Percentiles rank a stretch among this genome's conserved stretches.
Evolutionary conservation across 2,797 vertebrate species (phyloP).

Genomic region (Pelochelys cantorii): DNA sequence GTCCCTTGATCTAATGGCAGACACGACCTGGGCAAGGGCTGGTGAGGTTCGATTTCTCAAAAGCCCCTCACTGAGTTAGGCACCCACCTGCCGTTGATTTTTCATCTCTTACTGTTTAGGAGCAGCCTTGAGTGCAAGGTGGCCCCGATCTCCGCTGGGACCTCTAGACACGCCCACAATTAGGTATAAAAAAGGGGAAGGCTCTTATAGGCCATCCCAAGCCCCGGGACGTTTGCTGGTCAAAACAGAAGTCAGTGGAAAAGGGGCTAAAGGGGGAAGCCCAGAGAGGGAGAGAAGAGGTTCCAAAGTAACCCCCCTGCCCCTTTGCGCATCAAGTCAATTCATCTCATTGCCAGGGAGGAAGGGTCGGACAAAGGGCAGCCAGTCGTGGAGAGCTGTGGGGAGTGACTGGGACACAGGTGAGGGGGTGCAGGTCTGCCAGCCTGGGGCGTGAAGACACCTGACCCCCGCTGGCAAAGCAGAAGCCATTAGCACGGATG

Average conservation of each 20-base stretch:
- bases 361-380: background rate
- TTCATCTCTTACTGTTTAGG: background rate
- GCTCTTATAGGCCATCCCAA: background rate
- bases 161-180: background rate
- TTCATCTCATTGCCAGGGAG: background rate
- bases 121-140: background rate
- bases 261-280: background rate
- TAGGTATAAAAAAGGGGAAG: background rate
- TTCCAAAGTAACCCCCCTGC: background rate
- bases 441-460: background rate
- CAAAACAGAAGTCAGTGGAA: background rate
- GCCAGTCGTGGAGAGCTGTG: background rate
- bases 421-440: background rate
- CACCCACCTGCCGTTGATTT: background rate
- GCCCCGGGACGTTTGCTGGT: background rate
- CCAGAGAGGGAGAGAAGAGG: background rate
- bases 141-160: background rate
- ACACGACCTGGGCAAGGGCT: no score
- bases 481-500: background rate
- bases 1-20: no score
- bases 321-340: background rate
- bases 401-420: background rate
- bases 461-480: background rate
- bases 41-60: background rate
- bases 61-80: background rate